Percentiles rank a stretch among this genome's conserved stretches.
Evolutionary conservation across 2,113 vertebrate species (phyloP).

Genomic region (Hemicordylus capensis): DNA sequence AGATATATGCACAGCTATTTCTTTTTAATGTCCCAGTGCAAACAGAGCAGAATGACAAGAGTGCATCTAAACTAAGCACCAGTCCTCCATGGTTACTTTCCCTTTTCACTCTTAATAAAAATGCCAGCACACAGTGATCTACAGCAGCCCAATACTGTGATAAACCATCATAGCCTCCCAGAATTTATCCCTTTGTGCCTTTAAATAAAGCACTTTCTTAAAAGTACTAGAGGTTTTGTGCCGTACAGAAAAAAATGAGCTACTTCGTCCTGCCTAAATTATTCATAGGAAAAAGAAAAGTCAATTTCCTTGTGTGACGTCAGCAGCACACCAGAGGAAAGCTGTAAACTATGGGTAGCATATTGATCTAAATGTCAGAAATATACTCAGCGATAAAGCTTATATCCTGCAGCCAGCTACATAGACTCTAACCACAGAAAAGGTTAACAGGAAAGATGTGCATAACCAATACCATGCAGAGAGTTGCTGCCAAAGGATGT

Average conservation of each 20-base stretch:
- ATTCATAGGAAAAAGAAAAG: conserved; percentile 35
- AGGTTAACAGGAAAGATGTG: neutral
- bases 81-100: neutral
- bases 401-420: conserved; percentile 9
- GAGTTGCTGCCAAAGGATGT: neutral
- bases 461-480: neutral
- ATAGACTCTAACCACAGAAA: too few relatives aligned
- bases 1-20: neutral
- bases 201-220: conserved; percentile 24
- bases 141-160: neutral
- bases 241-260: conserved; percentile 1
- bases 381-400: conserved; percentile 31
- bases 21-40: neutral
- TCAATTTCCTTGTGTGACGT: conserved; percentile 5
- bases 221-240: conserved; percentile 19
- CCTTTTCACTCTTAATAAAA: neutral
- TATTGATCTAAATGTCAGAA: conserved; percentile 40
- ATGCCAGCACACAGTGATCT: neutral
- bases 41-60: neutral
- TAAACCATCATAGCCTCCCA: neutral
- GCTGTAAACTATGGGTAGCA: conserved; percentile 11
- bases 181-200: neutral
- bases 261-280: conserved; percentile 43
- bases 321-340: conserved; percentile 37
- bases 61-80: neutral